phyloP scores from a whole-genome alignment of 2,888 invertebrate species.

The Ommatoiulus sabulosus region DNA sequence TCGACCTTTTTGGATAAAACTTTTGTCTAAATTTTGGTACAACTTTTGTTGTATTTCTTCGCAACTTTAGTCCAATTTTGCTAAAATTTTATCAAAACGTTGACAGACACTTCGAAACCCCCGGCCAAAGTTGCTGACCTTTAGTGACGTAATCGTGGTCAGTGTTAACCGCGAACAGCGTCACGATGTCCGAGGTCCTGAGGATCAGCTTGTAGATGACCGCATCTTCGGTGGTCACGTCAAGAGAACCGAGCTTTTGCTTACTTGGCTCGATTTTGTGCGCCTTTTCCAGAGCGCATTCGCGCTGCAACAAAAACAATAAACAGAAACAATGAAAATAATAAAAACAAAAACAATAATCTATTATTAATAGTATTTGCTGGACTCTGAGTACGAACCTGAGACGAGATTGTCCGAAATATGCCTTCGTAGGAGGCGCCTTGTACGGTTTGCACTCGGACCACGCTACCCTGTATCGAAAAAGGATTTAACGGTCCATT shows the following conservation, averaged over 20 bases:
- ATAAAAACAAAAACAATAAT: not conserved
- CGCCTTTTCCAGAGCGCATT: conserved; percentile 88
- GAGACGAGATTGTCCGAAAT: conserved; percentile 86
- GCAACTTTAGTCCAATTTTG: not conserved
- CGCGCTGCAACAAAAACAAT: conserved; percentile 74
- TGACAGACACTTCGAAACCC: not conserved
- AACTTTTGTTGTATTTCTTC: not conserved
- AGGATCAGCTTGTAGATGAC: conserved; percentile 85
- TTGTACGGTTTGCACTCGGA: conserved; percentile 74
- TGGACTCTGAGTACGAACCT: conserved; percentile 63
- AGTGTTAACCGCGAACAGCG: conserved; percentile 83
- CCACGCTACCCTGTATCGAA: conserved; percentile 65
- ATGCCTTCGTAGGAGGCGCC: conserved; percentile 90
- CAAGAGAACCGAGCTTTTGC: conserved; percentile 58
- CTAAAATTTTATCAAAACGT: too few relatives aligned
- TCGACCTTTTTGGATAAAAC: too few relatives aligned
- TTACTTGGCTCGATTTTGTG: conserved; percentile 76
- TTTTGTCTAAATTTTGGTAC: too few relatives aligned
- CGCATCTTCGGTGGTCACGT: conserved; percentile 69
- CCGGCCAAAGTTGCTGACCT: conserved; percentile 69
- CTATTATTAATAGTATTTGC: not conserved
- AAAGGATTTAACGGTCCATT: conserved; percentile 30
- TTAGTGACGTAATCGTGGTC: conserved; percentile 90
- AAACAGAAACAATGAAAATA: not conserved
- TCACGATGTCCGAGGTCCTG: conserved; percentile 84